A percentile compares a stretch with the other conserved stretches of the same genome.
Conservation (phyloP, 2,888 invertebrate genomes). For the Hyppa rectilinea region DNA sequence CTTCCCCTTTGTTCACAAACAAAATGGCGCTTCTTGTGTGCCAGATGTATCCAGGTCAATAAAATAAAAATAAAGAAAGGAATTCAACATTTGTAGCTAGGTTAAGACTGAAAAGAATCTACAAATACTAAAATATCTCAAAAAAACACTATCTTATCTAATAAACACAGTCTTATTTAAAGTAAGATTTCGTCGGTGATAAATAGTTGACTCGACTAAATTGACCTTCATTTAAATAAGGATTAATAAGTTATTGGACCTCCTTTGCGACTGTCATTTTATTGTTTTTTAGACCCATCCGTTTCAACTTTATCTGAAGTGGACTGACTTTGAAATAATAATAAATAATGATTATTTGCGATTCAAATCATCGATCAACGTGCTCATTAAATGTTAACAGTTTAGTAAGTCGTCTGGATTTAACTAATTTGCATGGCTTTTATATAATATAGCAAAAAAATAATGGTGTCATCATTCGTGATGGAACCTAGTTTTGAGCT, state of each 20-base stretch:
- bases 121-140: slow-evolving; percentile 65
- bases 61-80: slow-evolving; percentile 73
- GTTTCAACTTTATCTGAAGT: slow-evolving; percentile 32
- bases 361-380: slow-evolving; percentile 10
- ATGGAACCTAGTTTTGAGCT: too few species aligned
- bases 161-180: slow-evolving; percentile 47
- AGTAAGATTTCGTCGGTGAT: slow-evolving; percentile 39
- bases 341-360: slow-evolving; percentile 5
- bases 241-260: slow-evolving; percentile 29
- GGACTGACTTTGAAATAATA: slow-evolving; percentile 32
- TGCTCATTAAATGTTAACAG: neutral
- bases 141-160: slow-evolving; percentile 70
- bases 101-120: slow-evolving; percentile 55
- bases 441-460: neutral
- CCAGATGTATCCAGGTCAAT: slow-evolving; percentile 48
- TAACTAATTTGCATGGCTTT: neutral
- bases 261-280: slow-evolving; percentile 31
- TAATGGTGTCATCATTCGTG: slow-evolving; percentile 9
- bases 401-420: neutral
- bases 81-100: slow-evolving; percentile 86
- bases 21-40: slow-evolving; percentile 38
- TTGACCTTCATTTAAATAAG: slow-evolving; percentile 32
- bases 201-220: slow-evolving; percentile 30
- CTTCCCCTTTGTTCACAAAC: slow-evolving; percentile 69
- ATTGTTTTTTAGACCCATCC: slow-evolving; percentile 30